phyloP scores from a whole-genome alignment of 2,888 invertebrate genomes.

The Aromia moschata region DNA sequence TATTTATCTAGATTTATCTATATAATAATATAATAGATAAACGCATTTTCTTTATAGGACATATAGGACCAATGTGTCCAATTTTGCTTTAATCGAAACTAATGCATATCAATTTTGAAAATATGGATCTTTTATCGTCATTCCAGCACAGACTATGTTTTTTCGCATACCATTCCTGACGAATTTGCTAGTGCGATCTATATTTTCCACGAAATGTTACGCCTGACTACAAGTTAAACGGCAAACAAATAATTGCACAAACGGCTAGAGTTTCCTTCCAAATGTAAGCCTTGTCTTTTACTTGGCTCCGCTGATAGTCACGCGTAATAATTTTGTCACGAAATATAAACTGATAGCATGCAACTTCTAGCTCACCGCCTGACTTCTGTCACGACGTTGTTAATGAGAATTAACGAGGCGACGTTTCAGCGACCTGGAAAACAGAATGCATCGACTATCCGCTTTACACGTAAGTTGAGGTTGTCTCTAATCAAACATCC shows the following conservation, averaged over 20 bases:
- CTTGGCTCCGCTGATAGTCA: neutral
- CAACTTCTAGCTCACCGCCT: neutral
- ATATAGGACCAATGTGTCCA: too few relatives aligned
- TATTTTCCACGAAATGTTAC: too few relatives aligned
- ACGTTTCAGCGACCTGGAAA: neutral
- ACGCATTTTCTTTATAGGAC: too few relatives aligned
- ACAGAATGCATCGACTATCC: neutral
- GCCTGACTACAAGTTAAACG: too few relatives aligned
- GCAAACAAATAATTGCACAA: neutral
- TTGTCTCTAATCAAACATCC: neutral
- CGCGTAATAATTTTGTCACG: neutral
- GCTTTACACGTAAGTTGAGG: neutral
- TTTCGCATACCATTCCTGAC: too few relatives aligned
- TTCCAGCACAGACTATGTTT: too few relatives aligned
- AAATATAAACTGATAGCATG: neutral
- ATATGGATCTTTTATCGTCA: too few relatives aligned
- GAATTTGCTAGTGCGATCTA: too few relatives aligned
- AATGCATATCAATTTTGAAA: too few relatives aligned
- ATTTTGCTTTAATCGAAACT: too few relatives aligned
- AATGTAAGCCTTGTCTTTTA: neutral
- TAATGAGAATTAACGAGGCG: conserved; percentile 13
- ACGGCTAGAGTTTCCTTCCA: neutral
- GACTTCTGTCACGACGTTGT: conserved; percentile 5
- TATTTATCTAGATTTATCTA: too few relatives aligned
- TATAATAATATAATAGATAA: too few relatives aligned